These are phyloP conservation scores for Orthosia incerta DNA, from an alignment of 2,888 invertebrate species.

Conservation along the genomic window DNA sequence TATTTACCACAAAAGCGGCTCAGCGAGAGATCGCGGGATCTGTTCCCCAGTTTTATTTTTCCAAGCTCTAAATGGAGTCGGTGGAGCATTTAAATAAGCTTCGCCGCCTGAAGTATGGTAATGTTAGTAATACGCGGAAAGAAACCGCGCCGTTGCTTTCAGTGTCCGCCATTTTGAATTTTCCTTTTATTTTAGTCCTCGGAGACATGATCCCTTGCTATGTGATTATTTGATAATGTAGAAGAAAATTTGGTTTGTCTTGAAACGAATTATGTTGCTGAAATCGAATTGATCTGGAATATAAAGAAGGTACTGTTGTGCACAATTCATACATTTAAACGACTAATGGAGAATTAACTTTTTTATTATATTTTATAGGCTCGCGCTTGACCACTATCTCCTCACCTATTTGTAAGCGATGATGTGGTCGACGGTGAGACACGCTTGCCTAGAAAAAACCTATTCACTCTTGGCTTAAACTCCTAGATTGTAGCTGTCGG, in stretches of 20 bases:
- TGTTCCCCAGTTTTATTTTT: constrained; percentile 90
- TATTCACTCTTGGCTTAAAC: too few relatives aligned
- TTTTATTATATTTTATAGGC: too few relatives aligned
- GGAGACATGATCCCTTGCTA: constrained; percentile 66
- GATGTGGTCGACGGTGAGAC: too few relatives aligned
- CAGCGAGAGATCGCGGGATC: constrained; percentile 89
- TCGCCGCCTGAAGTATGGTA: constrained; percentile 90
- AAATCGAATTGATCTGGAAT: background rate
- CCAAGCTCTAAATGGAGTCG: constrained; percentile 91
- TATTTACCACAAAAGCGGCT: constrained; percentile 91
- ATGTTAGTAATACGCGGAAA: constrained; percentile 90
- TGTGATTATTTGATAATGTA: constrained; percentile 58
- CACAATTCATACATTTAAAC: background rate
- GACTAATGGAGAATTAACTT: too few relatives aligned
- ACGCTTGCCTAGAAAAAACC: too few relatives aligned
- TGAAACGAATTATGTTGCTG: constrained; percentile 5
- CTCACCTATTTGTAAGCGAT: too few relatives aligned
- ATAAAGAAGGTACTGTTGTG: background rate
- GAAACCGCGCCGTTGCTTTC: constrained; percentile 83
- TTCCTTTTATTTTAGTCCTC: constrained; percentile 74
- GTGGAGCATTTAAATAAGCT: constrained; percentile 91
- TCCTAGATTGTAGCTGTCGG: too few relatives aligned
- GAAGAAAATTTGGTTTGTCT: constrained; percentile 23
- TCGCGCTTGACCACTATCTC: too few relatives aligned
- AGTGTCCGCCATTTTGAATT: constrained; percentile 87